These are phyloP conservation scores for Odocoileus hemionus DNA, from an alignment of 2,113 vertebrate genomes.

Conservation along the genomic window DNA sequence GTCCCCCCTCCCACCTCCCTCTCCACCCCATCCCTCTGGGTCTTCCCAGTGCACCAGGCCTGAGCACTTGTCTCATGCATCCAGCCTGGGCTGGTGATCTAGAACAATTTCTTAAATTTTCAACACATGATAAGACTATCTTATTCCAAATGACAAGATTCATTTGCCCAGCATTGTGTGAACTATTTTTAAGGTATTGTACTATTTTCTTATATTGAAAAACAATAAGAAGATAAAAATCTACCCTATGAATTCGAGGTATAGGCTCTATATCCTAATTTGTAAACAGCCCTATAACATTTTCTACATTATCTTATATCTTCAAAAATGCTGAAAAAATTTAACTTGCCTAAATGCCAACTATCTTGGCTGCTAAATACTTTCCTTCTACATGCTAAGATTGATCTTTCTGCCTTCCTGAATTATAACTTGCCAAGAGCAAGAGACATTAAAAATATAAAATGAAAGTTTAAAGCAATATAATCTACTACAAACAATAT, in stretches of 20 bases:
- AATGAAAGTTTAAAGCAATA: conserved; percentile 65
- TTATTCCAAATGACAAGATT: not conserved
- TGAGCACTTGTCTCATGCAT: too few relatives aligned
- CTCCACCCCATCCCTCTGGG: too few relatives aligned
- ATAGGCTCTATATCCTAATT: not conserved
- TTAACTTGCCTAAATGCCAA: conserved; percentile 66
- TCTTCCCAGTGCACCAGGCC: too few relatives aligned
- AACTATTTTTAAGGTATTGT: not conserved
- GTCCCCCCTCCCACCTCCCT: too few relatives aligned
- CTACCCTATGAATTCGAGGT: conserved; percentile 2
- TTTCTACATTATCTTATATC: conserved; percentile 49
- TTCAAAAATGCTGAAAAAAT: conserved; percentile 56
- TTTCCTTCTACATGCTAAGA: conserved; percentile 66
- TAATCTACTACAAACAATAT: conserved; percentile 45
- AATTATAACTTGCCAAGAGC: conserved; percentile 67
- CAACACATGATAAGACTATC: not conserved
- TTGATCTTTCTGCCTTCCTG: conserved; percentile 71
- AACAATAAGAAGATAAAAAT: conserved; percentile 24
- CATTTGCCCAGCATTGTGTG: not conserved
- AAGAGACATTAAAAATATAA: conserved; percentile 56
- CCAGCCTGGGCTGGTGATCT: too few relatives aligned
- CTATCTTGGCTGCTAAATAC: conserved; percentile 64
- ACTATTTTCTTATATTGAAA: not conserved
- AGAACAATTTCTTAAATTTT: not conserved
- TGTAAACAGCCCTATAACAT: not conserved